Percentiles rank a stretch among this genome's conserved stretches.
These are phyloP conservation scores for Brachyhypopomus occidentalis DNA, from an alignment of 2,113 vertebrate species.

Conservation along the genomic window DNA sequence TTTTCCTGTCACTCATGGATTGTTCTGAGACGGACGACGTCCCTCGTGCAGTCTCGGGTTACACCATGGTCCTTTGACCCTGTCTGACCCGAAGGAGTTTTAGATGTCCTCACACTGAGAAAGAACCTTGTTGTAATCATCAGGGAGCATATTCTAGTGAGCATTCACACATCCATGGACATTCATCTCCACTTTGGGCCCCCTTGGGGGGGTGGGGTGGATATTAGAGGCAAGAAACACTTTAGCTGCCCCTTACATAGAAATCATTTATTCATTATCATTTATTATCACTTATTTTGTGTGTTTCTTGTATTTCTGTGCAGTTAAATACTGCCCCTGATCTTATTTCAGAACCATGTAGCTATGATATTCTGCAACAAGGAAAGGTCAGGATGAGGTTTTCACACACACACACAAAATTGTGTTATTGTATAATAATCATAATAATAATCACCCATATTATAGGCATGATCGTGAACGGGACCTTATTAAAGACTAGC, in stretches of 20 bases:
- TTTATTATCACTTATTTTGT: too few species aligned
- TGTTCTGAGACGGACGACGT: not conserved
- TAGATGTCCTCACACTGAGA: not conserved
- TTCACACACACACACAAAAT: not conserved
- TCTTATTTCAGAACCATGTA: not conserved
- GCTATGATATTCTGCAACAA: not conserved
- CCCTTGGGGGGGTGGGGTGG: not conserved
- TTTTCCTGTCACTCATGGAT: not conserved
- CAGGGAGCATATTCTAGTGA: not conserved
- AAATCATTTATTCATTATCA: not conserved
- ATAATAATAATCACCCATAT: slow-evolving; percentile 23
- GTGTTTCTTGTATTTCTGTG: not conserved
- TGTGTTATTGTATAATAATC: not conserved
- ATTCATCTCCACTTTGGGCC: not conserved
- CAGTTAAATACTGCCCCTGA: too few species aligned
- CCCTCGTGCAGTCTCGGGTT: not conserved
- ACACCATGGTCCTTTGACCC: not conserved
- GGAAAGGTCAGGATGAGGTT: not conserved
- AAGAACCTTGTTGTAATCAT: not conserved
- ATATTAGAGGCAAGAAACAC: not conserved
- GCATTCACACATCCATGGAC: not conserved
- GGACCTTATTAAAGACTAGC: slow-evolving; percentile 55
- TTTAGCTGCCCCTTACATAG: not conserved
- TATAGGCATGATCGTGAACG: slow-evolving; percentile 52
- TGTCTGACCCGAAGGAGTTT: not conserved